Evolutionary conservation across 1,140 invertebrate genomes (phyloP).

Genomic region (Galendromus occidentalis): DNA sequence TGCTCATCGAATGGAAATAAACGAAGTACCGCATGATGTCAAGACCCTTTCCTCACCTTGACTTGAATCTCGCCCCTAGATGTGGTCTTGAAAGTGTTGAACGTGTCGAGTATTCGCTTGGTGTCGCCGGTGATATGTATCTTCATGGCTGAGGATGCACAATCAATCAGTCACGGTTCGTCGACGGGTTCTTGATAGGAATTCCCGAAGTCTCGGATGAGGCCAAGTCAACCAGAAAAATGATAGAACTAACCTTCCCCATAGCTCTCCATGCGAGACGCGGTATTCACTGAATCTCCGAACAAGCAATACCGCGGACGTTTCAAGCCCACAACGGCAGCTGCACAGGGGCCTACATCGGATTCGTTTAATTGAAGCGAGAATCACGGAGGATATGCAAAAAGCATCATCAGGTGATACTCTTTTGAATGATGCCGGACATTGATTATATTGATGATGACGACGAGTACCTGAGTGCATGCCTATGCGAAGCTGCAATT

Average conservation of each 20-base stretch:
- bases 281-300: slow-evolving; percentile 1
- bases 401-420: too few species aligned
- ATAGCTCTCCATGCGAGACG: slow-evolving; percentile 5
- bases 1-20: too few species aligned
- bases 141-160: neutral
- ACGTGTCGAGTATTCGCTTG: slow-evolving; percentile 2
- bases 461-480: slow-evolving; percentile 15
- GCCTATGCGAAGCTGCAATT: slow-evolving; percentile 14
- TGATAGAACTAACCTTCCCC: neutral
- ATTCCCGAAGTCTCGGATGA: neutral
- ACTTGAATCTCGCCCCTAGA: slow-evolving; percentile 7
- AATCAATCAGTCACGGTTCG: too few species aligned
- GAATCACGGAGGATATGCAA: too few species aligned
- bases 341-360: slow-evolving; percentile 4
- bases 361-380: too few species aligned
- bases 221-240: neutral
- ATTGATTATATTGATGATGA: too few species aligned
- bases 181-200: neutral
- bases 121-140: slow-evolving; percentile 2
- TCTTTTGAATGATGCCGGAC: too few species aligned
- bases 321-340: neutral
- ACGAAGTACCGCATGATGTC: too few species aligned
- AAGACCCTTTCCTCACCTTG: slow-evolving; percentile 2
- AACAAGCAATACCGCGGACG: slow-evolving; percentile 4
- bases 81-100: slow-evolving; percentile 1